phyloP scores from a whole-genome alignment of 2,797 vertebrate genomes.

The Chaunax sp. region DNA sequence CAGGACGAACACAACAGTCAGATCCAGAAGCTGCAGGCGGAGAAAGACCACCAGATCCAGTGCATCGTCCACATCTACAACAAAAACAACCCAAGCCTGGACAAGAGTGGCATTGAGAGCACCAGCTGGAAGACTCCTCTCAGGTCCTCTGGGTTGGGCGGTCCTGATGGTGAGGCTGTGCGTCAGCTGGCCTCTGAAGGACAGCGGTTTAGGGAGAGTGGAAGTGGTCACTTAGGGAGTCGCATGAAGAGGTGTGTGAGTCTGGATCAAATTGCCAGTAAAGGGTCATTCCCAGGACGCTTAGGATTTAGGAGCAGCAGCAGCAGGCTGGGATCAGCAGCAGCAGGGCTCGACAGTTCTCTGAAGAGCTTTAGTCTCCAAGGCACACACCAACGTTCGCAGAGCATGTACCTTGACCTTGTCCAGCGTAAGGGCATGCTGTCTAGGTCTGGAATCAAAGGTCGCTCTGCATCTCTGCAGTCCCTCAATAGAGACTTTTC shows the following conservation, averaged over 20 bases:
- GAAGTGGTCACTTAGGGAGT: constrained; percentile 22
- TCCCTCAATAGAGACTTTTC: constrained; percentile 69
- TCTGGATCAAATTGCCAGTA: constrained; percentile 69
- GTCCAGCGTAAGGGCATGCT: constrained; percentile 67
- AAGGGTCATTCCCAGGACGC: constrained; percentile 45
- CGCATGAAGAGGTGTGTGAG: constrained; percentile 75
- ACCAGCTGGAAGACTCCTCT: constrained; percentile 33
- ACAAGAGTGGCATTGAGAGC: constrained; percentile 23
- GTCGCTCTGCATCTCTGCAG: constrained; percentile 73
- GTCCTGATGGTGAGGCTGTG: constrained; percentile 56
- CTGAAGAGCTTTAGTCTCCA: constrained; percentile 55
- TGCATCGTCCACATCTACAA: constrained; percentile 80
- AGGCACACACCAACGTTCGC: constrained; percentile 47
- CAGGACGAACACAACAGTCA: constrained; percentile 69
- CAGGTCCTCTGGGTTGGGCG: constrained; percentile 29
- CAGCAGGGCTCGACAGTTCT: constrained; percentile 21
- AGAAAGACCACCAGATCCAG: constrained; percentile 79
- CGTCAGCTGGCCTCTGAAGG: constrained; percentile 44
- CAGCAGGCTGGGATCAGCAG: constrained; percentile 47
- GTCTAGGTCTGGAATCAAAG: constrained; percentile 55
- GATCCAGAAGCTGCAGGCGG: constrained; percentile 75
- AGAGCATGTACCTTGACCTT: constrained; percentile 79
- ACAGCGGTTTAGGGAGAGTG: constrained; percentile 40
- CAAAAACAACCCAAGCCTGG: constrained; percentile 70
- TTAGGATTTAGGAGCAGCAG: constrained; percentile 42